Evolutionary conservation across 2,113 vertebrate genomes (phyloP), one percentile per base, ranked within the genome.

Genomic region (Rattus rattus): DNA sequence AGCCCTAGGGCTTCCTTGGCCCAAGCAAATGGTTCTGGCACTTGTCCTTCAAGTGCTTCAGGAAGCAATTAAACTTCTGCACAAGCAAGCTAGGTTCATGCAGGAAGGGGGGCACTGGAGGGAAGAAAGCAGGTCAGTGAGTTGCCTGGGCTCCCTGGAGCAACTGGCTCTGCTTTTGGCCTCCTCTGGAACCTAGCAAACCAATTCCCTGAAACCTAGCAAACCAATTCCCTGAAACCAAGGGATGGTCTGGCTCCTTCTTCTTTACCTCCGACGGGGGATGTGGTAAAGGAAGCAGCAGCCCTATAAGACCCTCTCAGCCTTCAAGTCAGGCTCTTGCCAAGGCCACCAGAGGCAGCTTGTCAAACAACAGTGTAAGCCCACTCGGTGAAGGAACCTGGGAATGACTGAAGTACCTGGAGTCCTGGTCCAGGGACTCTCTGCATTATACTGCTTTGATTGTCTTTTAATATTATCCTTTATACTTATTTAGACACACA

Each of bases 401-500:
- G 10, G 26, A 9, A 13, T 1, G 43, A 43, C 43, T 43, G 0
- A 1, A 26, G 43, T 7, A 7, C 36, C 67, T 30, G 24, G n/a
- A 72, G 16, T 0, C 19, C 77, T 30, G 39, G 7, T 1, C 7
- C 1, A 43, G 9, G 0, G 1, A 49, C 54, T 69, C 49, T 36
- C 43, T 6, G 54, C 5, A 7, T 22, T 69, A 33, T 0, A 1
- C 67, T 67, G 20, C 52, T 73, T 59, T 28, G 36, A 26, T 26
- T 28, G 36, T 3, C 26, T 87, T 67, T 49, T 8, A 20, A 19
- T 59, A n/a, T 81, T 81, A 52, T 54, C 24, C 16, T 85, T 69
- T 87, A 49, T 87, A 22, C 52, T 87, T 36, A 70, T 72, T 88
- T 33, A 52, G 63, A 56, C 20, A 36, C 49, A 24, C 17, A 22